Evolutionary conservation across 2,113 vertebrate genomes (phyloP), one percentile per base, ranked within the genome.

Genomic region (Ciconia stormi): DNA sequence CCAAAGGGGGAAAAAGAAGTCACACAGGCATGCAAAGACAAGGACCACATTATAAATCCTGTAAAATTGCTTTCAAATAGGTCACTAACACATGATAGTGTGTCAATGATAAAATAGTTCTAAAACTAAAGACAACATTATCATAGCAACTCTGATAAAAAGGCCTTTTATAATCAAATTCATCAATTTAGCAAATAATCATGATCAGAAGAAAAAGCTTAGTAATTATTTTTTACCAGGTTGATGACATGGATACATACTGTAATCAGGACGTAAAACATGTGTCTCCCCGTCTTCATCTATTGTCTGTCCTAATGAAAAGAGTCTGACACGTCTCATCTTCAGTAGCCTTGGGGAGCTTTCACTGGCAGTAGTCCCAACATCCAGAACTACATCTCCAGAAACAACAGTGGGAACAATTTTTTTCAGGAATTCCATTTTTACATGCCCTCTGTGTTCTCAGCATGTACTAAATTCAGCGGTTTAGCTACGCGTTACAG

Each of bases 381-480:
- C 93, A 49, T 99, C 98, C 94, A 89, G 36, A 93, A 96, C 90
- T 18, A 95, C 96, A 52, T 99, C 99, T 90, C 99, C 99, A 29
- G 98, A 99, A 95, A 98, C 95, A 27, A 94, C 96, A 10, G 97
- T 81, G 46, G 99, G 99, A 87, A 99, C 98, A 5, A 99, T 98
- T 98, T 98, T 99, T 98, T 98, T 99, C 61, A 99, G 97, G 97
- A 99, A 99, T 49, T 99, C 99, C 99, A 99, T 99, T 77, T 95
- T 97, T 32, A 63, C 72, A 14, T 42, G 80, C 90, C 71, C 74
- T 87, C 87, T 82, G 87, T 36, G 58, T 56, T 71, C 77, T 73
- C 53, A 70, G 66, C 49, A 19, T 19, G 66, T 53, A 90, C 46
- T 55, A 61, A 84, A 49, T 29, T 23, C n/a, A 7, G 65, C 50